phyloP scores from a whole-genome alignment of 2,113 vertebrate species.

The Atherinomorus stipes region DNA sequence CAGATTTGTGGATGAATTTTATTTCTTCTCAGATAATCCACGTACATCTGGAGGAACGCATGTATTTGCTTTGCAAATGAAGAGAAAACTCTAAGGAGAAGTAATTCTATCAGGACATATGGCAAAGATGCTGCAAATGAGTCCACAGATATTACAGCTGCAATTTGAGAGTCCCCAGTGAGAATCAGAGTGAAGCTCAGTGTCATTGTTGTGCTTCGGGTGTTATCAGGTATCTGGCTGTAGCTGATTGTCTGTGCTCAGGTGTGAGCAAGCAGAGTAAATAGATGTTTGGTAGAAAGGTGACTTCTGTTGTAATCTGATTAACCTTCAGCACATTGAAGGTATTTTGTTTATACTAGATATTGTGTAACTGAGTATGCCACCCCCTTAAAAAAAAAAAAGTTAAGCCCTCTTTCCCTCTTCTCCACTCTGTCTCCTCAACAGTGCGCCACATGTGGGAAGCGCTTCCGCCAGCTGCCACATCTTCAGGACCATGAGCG shows the following conservation, averaged over 20 bases:
- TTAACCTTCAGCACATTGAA: neutral
- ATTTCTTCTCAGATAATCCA: constrained; percentile 38
- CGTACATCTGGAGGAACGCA: constrained; percentile 12
- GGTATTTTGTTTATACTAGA: constrained; percentile 6
- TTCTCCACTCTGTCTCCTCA: neutral
- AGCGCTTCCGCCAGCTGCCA: constrained; percentile 85
- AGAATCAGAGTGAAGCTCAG: constrained; percentile 34
- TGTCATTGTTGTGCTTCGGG: constrained; percentile 25
- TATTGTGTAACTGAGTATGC: constrained; percentile 21
- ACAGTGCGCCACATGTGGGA: constrained; percentile 82
- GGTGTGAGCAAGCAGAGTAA: constrained; percentile 23
- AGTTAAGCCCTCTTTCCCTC: neutral
- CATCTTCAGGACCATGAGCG: constrained; percentile 87
- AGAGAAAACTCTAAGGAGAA: constrained; percentile 23
- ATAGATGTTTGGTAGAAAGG: neutral
- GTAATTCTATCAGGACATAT: constrained; percentile 23
- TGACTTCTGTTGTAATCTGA: constrained; percentile 16
- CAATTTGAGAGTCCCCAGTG: constrained; percentile 27
- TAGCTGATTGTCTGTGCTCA: constrained; percentile 28
- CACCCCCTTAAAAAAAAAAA: neutral
- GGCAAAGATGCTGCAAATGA: constrained; percentile 26
- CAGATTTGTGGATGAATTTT: constrained; percentile 24
- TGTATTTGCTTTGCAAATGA: constrained; percentile 37
- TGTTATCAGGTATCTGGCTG: constrained; percentile 36
- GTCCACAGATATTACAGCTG: constrained; percentile 36